Base-by-base conservation (phyloP, 2,888 invertebrate species). In the Lottia gigantea region DNA sequence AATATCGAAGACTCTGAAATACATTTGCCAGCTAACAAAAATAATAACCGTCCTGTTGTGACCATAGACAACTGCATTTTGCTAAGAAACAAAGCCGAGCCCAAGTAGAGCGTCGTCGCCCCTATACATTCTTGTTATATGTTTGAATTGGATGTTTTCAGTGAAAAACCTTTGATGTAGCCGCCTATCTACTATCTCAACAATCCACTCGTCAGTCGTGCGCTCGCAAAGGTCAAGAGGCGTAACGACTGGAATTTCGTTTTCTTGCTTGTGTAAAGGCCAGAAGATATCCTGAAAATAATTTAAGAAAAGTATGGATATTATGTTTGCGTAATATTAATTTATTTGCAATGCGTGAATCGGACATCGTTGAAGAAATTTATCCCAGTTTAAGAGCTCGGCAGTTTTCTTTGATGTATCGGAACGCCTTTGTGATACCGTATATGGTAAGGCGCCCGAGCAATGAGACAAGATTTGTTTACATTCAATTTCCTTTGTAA, bases 351-450 rank as follows among this genome's bases (percentile, higher is more conserved):
- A 69, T 67, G 62, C 70, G 67, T 70, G 71, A 31, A 70, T 55
- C 23, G 31, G 46, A 49, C 66, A 65, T 66, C 40, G 65, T 40
- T 63, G 64, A 47, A 64, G 46, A 72, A 71, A 72, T 72, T 68
- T 70, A 68, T 64, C 68, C 46, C 71, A 66, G 68, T 68, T 67
- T 64, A 68, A 66, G 63, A 62, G 65, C 66, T 66, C 66, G 67
- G 73, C 71, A 67, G 76, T 67, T 68, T 69, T 71, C 80, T 81
- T 81, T 81, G 81, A 81, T 77, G 74, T 79, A 70, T 77, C 72
- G 79, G 74, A 73, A 75, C 75, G 73, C 80, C 79, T 81, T 79
- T 81, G 81, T 80, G 80, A 74, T 79, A 79, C 80, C 80, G 77
- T 80, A 81, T 80, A 81, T 78, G 78, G 78, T 71, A 74, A 74